Percentiles rank a stretch among this genome's conserved stretches.
These are phyloP conservation scores for Aspidoscelis tigris DNA, from an alignment of 2,113 vertebrate species.

Conservation along the genomic window DNA sequence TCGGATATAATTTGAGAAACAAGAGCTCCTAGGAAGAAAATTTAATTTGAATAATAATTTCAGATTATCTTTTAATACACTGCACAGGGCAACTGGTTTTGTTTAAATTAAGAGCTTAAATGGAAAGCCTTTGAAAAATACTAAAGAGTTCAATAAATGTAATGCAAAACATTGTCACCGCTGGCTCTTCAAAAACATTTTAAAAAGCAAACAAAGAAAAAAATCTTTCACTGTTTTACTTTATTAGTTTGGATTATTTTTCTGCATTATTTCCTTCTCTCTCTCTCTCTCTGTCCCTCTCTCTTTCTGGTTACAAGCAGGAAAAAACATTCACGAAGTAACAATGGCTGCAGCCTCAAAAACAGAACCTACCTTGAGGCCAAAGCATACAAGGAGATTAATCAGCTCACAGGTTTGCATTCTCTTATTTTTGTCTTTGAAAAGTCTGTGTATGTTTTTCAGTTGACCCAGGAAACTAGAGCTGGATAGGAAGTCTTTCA, in stretches of 20 bases:
- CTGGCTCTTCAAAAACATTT: not conserved
- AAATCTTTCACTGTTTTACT: not conserved
- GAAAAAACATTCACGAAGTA: not conserved
- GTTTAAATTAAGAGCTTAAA: not conserved
- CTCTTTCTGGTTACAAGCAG: not conserved
- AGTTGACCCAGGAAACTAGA: not conserved
- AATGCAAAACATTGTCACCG: not conserved
- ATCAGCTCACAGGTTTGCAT: not conserved
- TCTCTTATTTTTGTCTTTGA: conserved; percentile 18
- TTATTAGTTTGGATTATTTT: not conserved
- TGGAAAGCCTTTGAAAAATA: not conserved
- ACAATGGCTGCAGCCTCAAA: not conserved
- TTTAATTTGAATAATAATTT: not conserved
- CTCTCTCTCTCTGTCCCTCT: not conserved
- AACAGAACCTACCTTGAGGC: not conserved
- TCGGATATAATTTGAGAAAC: not conserved
- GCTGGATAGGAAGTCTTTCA: not conserved
- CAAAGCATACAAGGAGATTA: not conserved
- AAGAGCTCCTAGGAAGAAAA: not conserved
- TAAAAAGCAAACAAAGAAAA: not conserved
- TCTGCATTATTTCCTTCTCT: not conserved
- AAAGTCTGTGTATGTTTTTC: not conserved
- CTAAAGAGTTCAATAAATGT: not conserved
- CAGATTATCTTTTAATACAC: not conserved
- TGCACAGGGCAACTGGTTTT: not conserved